Base-by-base conservation (phyloP, 1,140 invertebrate genomes). In the Agraylea sexmaculata region DNA sequence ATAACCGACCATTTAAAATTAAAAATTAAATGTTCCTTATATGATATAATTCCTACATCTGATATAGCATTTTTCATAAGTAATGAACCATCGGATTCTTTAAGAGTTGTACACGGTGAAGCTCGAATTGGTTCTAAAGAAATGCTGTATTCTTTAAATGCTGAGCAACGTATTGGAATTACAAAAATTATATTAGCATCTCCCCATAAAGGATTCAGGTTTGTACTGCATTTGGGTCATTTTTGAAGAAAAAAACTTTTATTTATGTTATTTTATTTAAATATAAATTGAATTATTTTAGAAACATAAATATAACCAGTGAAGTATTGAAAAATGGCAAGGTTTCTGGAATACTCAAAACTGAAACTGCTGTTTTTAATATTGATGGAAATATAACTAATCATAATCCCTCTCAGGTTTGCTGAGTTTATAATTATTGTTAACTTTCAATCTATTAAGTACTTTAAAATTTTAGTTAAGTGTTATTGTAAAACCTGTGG, bases 1-100 rank as follows among this genome's bases (percentile, higher is more conserved):
- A 62, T 66, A 1, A 33, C 62, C n/a, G 57, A 63, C 5, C 52
- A 67, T 36, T 57, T 72, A 0, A 63, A 66, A 43, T 54, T 64
- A 44, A 58, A 57, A 37, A 50, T 54, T 0, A 57, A 58, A 4
- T 56, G 55, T 3, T 60, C 62, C 0, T 45, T 67, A 1, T 32
- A 47, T 0, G 59, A 59, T 2, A 52, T 62, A 0, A 47, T 67
- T 2, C 40, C 58, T 0, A 55, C 57, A 0, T 51, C 59, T 0
- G 52, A 57, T 16, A 29, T 60, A 2, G 39, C 48, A 0, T 28
- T 64, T 0, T 40, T 51, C 3, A 60, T 55, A 48, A 52, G 47
- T n/a, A 52, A 56, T 8, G 38, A 43, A 12, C 18, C 18, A 2
- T 53, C 54, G 13, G 45, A 48, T 4, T 17, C 37, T 0, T 49